Evolutionary conservation across 2,888 invertebrate genomes (phyloP).

Genomic region (Drosophila parthenogenetica): DNA sequence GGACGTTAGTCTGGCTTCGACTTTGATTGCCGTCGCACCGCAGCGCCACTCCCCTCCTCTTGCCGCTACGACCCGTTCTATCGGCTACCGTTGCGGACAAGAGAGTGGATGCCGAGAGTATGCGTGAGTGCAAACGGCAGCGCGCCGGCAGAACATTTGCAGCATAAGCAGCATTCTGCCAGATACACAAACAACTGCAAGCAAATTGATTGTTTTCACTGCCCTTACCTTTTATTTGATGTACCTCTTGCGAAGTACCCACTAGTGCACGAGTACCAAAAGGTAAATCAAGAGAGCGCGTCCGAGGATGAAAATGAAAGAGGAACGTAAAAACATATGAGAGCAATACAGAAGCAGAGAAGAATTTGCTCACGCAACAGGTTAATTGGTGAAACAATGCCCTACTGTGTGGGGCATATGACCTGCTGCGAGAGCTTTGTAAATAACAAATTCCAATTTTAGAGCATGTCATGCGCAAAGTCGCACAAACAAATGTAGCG

Average conservation of each 20-base stretch:
- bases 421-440: conserved; percentile 15
- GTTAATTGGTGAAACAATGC: conserved; percentile 56
- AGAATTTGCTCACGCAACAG: conserved; percentile 65
- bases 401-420: conserved; percentile 44
- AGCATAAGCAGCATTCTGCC: conserved; percentile 66
- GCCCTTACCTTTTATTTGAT: conserved; percentile 32
- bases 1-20: conserved; percentile 54
- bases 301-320: conserved; percentile 4
- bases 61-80: conserved; percentile 4
- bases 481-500: conserved; percentile 19
- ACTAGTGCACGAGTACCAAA: conserved; percentile 22
- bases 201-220: conserved; percentile 47
- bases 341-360: conserved; percentile 3
- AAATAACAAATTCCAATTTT: not conserved
- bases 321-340: not conserved
- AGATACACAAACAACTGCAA: conserved; percentile 60
- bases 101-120: conserved; percentile 31
- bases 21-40: conserved; percentile 40
- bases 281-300: conserved; percentile 23
- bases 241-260: conserved; percentile 26
- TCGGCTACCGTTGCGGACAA: not conserved
- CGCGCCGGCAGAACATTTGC: conserved; percentile 43
- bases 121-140: conserved; percentile 13
- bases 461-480: conserved; percentile 59
- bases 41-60: not conserved